Base-by-base conservation (phyloP, 2,888 invertebrate species). In the Abrostola triplasia region DNA sequence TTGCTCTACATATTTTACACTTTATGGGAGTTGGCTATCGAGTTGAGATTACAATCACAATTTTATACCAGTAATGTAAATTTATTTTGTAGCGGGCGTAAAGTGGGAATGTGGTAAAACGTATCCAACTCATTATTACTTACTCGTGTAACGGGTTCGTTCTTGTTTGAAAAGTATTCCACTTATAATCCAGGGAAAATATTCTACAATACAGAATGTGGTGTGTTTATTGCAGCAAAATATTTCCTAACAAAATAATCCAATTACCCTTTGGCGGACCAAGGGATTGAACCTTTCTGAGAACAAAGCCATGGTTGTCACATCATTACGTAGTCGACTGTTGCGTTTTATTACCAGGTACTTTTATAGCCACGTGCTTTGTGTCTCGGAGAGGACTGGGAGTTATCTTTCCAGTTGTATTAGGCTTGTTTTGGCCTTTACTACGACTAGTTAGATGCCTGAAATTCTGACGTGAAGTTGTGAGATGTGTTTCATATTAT, bases 1-100 rank as follows among this genome's bases (percentile, higher is more conserved):
- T 67, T 64, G 65, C 64, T 69, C 57, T 68, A 71, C 66, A 76
- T 73, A 71, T 68, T 79, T 78, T 72, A 76, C 68, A 69, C 44
- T 76, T 69, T 71, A 68, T 59, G 76, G 66, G 62, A 61, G 54
- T 68, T 78, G 53, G 48, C 52, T 68, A 76, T 68, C 52, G 67
- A 70, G 62, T 66, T 73, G 53, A 48, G 64, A 67, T 76, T 73
- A 65, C 66, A 68, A 68, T 68, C 66, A 71, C 59, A 56, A 67
- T 76, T 70, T 67, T 48, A 36, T 50, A 35, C 40, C 54, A 48
- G 50, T 70, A 71, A 71, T 60, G 49, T 44, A 10, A 49, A 75
- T 75, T 75, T 69, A 68, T 65, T 70, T 73, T 50, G 64, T 11
- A 60, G 59, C 12, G 36, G 5, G 10, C 36, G 38, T 58, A 47